Conservation (phyloP, 2,888 invertebrate species). For the Dasypogon diadema region DNA sequence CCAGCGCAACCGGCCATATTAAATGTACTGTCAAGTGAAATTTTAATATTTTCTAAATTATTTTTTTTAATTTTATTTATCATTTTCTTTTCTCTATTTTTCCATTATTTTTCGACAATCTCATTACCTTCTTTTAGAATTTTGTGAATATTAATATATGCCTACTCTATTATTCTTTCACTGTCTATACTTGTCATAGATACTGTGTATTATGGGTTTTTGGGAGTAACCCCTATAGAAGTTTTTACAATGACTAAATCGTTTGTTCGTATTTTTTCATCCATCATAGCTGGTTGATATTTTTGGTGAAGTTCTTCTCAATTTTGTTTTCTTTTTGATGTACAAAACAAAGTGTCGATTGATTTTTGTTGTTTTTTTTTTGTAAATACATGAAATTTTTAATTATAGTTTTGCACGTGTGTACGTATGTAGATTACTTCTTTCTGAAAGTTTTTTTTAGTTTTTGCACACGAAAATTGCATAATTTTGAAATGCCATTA, state of each 20-base stretch:
- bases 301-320: constrained; percentile 13
- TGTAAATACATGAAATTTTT: constrained; percentile 19
- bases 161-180: constrained; percentile 36
- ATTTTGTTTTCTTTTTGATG: background rate
- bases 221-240: constrained; percentile 33
- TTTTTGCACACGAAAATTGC: too few relatives aligned
- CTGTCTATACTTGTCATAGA: constrained; percentile 32
- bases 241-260: constrained; percentile 25
- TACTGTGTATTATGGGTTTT: constrained; percentile 12
- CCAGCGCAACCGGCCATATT: constrained; percentile 69
- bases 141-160: constrained; percentile 42
- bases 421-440: constrained; percentile 18
- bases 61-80: constrained; percentile 54
- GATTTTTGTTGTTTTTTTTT: background rate
- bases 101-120: constrained; percentile 28
- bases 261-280: constrained; percentile 33
- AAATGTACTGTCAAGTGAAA: constrained; percentile 65
- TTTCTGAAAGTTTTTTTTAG: too few relatives aligned
- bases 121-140: constrained; percentile 37
- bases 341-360: constrained; percentile 19
- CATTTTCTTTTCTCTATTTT: background rate
- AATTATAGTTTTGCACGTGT: constrained; percentile 37
- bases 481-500: too few relatives aligned
- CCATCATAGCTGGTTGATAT: constrained; percentile 32
- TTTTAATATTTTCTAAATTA: constrained; percentile 49